phyloP scores from a whole-genome alignment of 2,888 invertebrate genomes.

The Tribolium freemani region DNA sequence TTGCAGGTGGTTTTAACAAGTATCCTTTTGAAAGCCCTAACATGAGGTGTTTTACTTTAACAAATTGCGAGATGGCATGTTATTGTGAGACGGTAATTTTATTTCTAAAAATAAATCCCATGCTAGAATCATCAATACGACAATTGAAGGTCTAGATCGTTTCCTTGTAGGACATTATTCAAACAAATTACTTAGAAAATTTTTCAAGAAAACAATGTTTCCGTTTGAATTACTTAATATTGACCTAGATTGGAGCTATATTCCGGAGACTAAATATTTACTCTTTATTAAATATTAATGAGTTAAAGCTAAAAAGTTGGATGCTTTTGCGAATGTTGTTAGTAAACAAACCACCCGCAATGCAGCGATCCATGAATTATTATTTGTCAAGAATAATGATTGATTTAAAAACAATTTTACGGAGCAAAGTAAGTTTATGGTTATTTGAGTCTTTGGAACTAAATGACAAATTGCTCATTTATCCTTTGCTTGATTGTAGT shows the following conservation, averaged over 20 bases:
- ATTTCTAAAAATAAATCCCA: constrained; percentile 20
- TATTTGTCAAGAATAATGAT: constrained; percentile 4
- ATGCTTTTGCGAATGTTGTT: constrained; percentile 15
- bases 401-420: constrained; percentile 14
- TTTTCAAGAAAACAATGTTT: too few species aligned
- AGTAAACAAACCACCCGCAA: constrained; percentile 26
- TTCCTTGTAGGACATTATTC: not conserved
- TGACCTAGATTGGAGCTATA: too few species aligned
- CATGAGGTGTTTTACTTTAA: not conserved
- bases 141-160: not conserved
- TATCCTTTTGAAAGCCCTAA: not conserved
- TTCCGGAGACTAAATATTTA: not conserved
- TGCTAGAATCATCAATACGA: constrained; percentile 5
- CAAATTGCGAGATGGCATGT: constrained; percentile 23
- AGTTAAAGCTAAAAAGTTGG: not conserved
- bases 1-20: not conserved
- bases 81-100: not conserved
- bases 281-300: constrained; percentile 5
- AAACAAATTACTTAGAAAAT: not conserved
- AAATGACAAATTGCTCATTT: not conserved
- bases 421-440: not conserved
- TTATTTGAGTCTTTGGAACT: not conserved
- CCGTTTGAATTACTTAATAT: too few species aligned
- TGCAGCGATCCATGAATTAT: constrained; percentile 24
- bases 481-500: not conserved